These are phyloP conservation scores for Xyrauchen texanus DNA, from an alignment of 2,113 vertebrate species.

Conservation along the genomic window DNA sequence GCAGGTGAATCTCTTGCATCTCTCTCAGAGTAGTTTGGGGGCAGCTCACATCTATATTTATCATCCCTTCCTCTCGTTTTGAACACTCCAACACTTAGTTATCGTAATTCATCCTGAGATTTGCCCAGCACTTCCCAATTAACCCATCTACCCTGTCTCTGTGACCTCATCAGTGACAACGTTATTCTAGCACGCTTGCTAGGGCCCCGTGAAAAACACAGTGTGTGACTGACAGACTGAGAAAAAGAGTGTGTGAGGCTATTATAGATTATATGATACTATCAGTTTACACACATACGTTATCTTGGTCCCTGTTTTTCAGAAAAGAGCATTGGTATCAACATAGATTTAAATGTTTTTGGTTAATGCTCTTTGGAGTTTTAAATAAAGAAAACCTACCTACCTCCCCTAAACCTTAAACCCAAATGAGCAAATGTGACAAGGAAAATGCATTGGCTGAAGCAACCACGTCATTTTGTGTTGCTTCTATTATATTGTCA, in stretches of 20 bases:
- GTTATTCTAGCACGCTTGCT: constrained; percentile 60
- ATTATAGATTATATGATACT: constrained; percentile 9
- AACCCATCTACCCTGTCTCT: constrained; percentile 67
- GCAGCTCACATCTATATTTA: constrained; percentile 69
- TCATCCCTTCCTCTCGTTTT: constrained; percentile 51
- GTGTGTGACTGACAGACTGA: constrained; percentile 13
- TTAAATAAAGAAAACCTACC: too few species aligned
- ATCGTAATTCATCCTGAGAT: constrained; percentile 76
- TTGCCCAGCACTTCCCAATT: constrained; percentile 73
- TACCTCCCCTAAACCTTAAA: too few species aligned
- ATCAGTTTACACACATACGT: neutral
- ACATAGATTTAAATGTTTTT: too few species aligned
- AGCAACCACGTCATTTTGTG: too few species aligned
- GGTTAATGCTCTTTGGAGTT: too few species aligned
- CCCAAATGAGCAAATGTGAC: too few species aligned
- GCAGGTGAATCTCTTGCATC: constrained; percentile 58
- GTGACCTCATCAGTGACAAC: constrained; percentile 73
- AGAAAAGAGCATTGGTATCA: too few species aligned
- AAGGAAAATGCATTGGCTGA: too few species aligned
- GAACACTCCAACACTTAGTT: constrained; percentile 71
- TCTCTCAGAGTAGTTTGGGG: constrained; percentile 57
- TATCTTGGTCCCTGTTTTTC: too few species aligned
- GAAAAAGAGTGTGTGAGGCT: neutral
- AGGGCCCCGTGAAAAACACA: constrained; percentile 58
- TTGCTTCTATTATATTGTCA: too few species aligned